Evolutionary conservation across 2,113 vertebrate species (phyloP).

Genomic region (Lophius piscatorius): DNA sequence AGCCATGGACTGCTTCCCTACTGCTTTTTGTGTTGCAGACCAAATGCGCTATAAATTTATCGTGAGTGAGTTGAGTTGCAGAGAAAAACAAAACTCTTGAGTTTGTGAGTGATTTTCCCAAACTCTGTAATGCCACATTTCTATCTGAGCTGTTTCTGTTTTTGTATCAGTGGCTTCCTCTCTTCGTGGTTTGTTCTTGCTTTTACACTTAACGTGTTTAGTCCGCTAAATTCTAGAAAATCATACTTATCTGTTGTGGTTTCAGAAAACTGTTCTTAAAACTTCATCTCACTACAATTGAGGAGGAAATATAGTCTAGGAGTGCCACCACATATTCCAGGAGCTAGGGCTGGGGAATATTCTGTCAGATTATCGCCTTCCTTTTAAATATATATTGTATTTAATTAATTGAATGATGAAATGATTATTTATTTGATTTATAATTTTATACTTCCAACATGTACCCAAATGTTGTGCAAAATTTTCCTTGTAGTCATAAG

Average conservation of each 20-base stretch:
- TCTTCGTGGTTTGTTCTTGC: constrained; percentile 13
- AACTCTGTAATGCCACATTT: constrained; percentile 54
- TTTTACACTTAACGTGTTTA: constrained; percentile 7
- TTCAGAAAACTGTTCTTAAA: neutral
- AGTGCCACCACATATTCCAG: no score
- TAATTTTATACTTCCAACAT: no score
- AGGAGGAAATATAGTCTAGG: no score
- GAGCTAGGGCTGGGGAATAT: no score
- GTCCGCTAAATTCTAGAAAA: constrained; percentile 23
- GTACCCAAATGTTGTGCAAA: no score
- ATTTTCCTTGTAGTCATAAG: no score
- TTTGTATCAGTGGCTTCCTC: constrained; percentile 29
- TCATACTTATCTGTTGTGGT: neutral
- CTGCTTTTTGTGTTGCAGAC: constrained; percentile 56
- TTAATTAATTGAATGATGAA: no score
- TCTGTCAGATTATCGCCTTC: no score
- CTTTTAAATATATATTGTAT: no score
- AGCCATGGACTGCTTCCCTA: constrained; percentile 42
- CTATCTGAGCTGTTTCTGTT: constrained; percentile 19
- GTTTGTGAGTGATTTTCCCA: constrained; percentile 49
- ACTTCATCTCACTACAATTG: no score
- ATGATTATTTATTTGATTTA: no score
- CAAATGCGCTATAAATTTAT: constrained; percentile 18
- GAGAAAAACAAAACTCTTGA: constrained; percentile 65
- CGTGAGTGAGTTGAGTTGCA: constrained; percentile 57